Base-by-base conservation (phyloP, 1,140 invertebrate species). In the Aphis craccivora region DNA sequence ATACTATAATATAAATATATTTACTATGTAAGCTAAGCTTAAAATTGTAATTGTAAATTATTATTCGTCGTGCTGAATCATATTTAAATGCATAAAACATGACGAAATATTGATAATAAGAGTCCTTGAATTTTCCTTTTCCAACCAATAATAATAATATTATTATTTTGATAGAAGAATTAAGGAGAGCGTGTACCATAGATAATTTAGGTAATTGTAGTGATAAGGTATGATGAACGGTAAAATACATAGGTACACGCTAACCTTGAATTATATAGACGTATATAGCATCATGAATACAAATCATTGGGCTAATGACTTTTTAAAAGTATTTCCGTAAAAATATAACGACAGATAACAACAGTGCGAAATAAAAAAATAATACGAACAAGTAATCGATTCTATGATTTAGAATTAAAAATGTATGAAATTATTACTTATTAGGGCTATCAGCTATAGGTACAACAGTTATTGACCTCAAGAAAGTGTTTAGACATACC, bases 81-180 rank as follows among this genome's bases (percentile, higher is more conserved):
- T 86, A 86, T 86, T 86, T 86, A 86, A 86, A 40, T 86, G 37
- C 23, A 43, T 30, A 40, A 43, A 40, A 40, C 25, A 43, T 86
- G 23, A 45, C 43, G 84, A 45, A 30, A 45, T 45, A 86, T 23
- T 43, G 40, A 45, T 86, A 86, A 40, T 86, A 86, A 9, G 1
- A 86, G 87, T n/a, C 87, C 87, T 89, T 89, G 87, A 9, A 35
- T 89, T 89, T 89, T 89, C 18, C 14, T 87, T 89, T 89, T 53
- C n/a, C 30, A 18, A 18, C 23, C 25, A 53, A 51, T 51, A 53
- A 53, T 53, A 89, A 53, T 53, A 89, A 53, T 53, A 89, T 89
- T 53, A 51, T 89, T 89, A 35, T 45, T 22, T 89, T 51, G n/a
- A 35, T 51, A 18, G 25, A 89, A 37, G 22, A 88, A n/a, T 40